phyloP scores from a whole-genome alignment of 2,888 invertebrate species.

The Notodonta dromedarius region DNA sequence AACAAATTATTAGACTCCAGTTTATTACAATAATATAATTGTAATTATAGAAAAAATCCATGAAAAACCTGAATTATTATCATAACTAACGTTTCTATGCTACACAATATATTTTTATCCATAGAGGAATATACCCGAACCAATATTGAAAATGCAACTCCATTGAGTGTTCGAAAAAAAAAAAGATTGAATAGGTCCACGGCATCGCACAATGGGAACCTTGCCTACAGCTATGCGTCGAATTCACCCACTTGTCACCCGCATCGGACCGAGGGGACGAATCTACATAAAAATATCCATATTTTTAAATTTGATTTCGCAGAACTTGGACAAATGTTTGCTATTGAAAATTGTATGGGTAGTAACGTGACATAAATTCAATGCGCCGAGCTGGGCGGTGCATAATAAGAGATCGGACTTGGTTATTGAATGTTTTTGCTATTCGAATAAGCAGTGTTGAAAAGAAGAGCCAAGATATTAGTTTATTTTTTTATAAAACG shows the following conservation, averaged over 20 bases:
- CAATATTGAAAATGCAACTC: conserved; percentile 12
- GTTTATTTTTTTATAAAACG: neutral
- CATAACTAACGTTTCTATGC: no score
- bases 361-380: conserved; percentile 79
- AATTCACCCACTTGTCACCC: conserved; percentile 70
- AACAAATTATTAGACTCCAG: no score
- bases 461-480: neutral
- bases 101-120: neutral
- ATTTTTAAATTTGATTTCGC: conserved; percentile 82
- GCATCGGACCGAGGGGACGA: conserved; percentile 68
- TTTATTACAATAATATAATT: no score
- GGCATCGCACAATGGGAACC: conserved; percentile 52
- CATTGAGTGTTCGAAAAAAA: conserved; percentile 22
- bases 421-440: conserved; percentile 46
- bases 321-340: conserved; percentile 78
- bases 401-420: conserved; percentile 53
- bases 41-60: no score
- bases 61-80: no score
- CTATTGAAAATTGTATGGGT: conserved; percentile 79
- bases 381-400: conserved; percentile 59
- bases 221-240: conserved; percentile 56
- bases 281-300: conserved; percentile 79
- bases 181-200: conserved; percentile 57
- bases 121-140: conserved; percentile 7
- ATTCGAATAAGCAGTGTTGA: neutral